Base-by-base conservation (phyloP, 2,113 vertebrate species). In the Festucalex cinctus region DNA sequence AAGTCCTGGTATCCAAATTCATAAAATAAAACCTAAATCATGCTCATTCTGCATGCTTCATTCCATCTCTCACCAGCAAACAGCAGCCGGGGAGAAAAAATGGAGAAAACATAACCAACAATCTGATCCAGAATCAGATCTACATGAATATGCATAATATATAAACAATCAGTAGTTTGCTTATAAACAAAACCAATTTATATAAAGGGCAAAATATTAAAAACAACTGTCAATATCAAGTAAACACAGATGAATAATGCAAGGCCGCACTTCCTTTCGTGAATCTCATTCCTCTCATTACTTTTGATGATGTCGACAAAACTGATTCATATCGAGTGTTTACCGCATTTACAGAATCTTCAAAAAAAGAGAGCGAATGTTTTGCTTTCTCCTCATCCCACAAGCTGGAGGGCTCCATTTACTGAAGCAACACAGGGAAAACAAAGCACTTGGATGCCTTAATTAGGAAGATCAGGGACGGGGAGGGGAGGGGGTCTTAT, bases 391-490 rank as follows among this genome's bases (percentile, higher is more conserved):
- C 46, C 65, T 72, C 48, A 24, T 81, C 68, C 63, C 68, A 59
- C 73, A 19, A 41, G 74, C 71, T 65, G 2, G 0, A 5, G 63
- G 83, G 71, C 61, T 69, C 32, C 17, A 66, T 88, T 81, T 85
- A 82, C 73, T 79, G 78, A 84, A 79, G 59, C 75, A 79, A 77
- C 70, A 62, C 63, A 68, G 58, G 68, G 49, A 53, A 53, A 24
- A 54, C 9, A 70, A 81, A 86, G 75, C 69, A 81, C 68, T 68
- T 49, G 19, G 73, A 73, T 69, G 56, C 61, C 57, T 78, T 83
- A 75, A 84, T 82, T 82, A 77, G 61, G 76, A 82, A 76, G 71
- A 79, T 76, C 60, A 81, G 81, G 82, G 64, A 51, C 63, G 32
- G 28, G 14, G 1, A 17, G 26, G 39, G 39, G 16, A 28, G 19